Evolutionary conservation across 2,888 invertebrate species (phyloP).

Genomic region (Noctua janthe): DNA sequence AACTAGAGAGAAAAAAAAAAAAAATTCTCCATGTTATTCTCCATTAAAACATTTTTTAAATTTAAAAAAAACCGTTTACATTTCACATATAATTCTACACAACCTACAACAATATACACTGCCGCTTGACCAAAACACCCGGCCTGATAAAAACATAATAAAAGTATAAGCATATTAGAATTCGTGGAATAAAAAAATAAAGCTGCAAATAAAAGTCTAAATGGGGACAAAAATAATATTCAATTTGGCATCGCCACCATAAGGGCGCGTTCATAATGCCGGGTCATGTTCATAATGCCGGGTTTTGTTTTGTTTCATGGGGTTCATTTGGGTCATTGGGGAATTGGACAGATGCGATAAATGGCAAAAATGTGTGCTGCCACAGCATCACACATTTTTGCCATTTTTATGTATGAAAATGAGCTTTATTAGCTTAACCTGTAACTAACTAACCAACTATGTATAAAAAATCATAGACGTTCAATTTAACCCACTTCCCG

Average conservation of each 20-base stretch:
- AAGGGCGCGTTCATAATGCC: conserved; percentile 17
- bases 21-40: too few species aligned
- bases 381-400: too few species aligned
- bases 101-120: conserved; percentile 19
- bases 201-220: conserved; percentile 52
- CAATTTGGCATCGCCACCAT: conserved; percentile 49
- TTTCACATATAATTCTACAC: conserved; percentile 7
- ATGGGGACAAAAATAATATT: conserved; percentile 63
- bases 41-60: too few species aligned
- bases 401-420: conserved; percentile 1
- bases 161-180: conserved; percentile 62
- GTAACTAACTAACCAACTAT: too few species aligned
- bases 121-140: conserved; percentile 47
- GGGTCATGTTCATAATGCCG: not conserved
- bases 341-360: not conserved
- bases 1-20: too few species aligned
- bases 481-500: too few species aligned
- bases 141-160: conserved; percentile 57
- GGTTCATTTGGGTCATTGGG: conserved; percentile 1
- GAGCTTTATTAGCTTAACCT: not conserved
- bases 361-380: not conserved
- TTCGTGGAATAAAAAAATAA: conserved; percentile 48
- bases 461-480: too few species aligned
- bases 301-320: conserved; percentile 2
- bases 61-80: not conserved